These are phyloP conservation scores for Morelia viridis DNA, from an alignment of 2,797 vertebrate genomes.

Conservation along the genomic window DNA sequence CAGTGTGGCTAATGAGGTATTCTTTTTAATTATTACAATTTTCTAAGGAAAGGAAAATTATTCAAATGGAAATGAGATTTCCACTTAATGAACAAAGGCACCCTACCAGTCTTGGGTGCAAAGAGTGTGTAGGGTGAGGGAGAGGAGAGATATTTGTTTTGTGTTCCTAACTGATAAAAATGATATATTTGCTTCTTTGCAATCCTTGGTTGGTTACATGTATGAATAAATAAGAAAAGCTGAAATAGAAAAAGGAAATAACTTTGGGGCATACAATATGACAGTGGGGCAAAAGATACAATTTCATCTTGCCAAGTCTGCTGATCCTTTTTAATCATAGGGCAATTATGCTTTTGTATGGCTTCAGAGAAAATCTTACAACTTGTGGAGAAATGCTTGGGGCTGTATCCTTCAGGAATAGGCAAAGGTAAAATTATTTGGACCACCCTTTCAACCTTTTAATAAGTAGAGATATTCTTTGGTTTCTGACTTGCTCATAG, in stretches of 20 bases:
- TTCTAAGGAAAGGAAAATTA: constrained; percentile 41
- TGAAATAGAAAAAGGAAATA: background rate
- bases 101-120: constrained; percentile 45
- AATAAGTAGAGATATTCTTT: background rate
- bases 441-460: background rate
- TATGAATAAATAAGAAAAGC: background rate
- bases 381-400: background rate
- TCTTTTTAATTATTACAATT: constrained; percentile 55
- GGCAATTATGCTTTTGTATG: background rate
- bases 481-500: background rate
- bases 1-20: constrained; percentile 53
- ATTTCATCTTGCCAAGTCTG: background rate
- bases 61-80: constrained; percentile 56
- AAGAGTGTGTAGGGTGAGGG: constrained; percentile 10
- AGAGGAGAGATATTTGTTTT: background rate
- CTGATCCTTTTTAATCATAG: background rate
- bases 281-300: background rate
- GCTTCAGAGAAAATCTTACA: background rate
- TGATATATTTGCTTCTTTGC: background rate
- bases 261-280: background rate
- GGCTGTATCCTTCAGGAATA: background rate
- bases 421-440: background rate
- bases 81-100: constrained; percentile 38
- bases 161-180: constrained; percentile 28
- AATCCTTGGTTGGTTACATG: background rate